Base-by-base conservation (phyloP, 2,797 vertebrate genomes). In the Xiphorhynchus erythropygius region DNA sequence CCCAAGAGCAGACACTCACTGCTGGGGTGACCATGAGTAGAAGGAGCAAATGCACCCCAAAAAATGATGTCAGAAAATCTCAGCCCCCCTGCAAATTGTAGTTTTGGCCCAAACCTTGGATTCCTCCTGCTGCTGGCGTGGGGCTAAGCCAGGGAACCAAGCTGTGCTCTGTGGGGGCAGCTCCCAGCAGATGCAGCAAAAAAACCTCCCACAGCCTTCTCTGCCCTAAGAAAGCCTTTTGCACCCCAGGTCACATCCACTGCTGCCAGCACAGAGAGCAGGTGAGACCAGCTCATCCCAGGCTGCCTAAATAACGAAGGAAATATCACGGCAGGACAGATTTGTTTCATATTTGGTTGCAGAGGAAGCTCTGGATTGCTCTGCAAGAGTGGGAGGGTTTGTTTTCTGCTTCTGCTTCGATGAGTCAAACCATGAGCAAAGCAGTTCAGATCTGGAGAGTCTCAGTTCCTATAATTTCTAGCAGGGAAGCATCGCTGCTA, bases 391-490 rank as follows among this genome's bases (percentile, higher is more conserved):
- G 44, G 81, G 59, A 82, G 67, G 33, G 30, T 80, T 90, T 87
- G 63, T 87, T 92, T 94, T 79, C 74, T 68, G 44, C n/a, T 81
- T 78, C 65, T 70, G 68, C 83, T 87, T 76, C 7, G 18, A 71
- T 87, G 78, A 96, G 63, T 96, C 70, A 92, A 89, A 89, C 50
- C 39, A 49, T 0, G 2, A 87, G 84, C 46, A 84, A 90, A 78
- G 63, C 39, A 44, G 59, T 82, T 89, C 59, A 44, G 77, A 82
- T 53, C 52, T 57, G 70, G 52, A 24, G 68, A 74, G 84, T 77
- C 79, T 94, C 68, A 35, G 79, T 83, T 95, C 82, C 91, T 77
- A 12, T 70, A 67, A 83, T 85, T 91, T 96, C 78, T 80, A 89
- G 32, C 7, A 3, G 42, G 75, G 68, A 91, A 89, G 70, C 64